phyloP scores from a whole-genome alignment of 2,888 invertebrate genomes.

The Tinea pellionella region DNA sequence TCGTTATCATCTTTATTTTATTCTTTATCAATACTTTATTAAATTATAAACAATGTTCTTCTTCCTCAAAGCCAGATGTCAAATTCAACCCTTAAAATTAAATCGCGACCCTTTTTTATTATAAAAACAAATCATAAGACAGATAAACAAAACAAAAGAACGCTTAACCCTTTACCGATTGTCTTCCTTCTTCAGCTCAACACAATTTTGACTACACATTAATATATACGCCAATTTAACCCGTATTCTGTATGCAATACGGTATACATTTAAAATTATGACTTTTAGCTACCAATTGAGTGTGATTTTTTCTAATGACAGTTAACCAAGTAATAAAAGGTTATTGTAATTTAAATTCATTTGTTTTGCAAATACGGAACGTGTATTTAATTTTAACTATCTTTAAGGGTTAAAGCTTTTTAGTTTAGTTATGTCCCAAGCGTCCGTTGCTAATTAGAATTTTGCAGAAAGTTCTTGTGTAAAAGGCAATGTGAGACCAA shows the following conservation, averaged over 20 bases:
- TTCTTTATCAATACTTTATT: too few relatives aligned
- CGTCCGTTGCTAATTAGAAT: too few relatives aligned
- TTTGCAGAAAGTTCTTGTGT: too few relatives aligned
- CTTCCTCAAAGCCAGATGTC: neutral
- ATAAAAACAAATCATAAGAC: conserved; percentile 10
- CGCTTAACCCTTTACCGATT: neutral
- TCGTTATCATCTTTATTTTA: too few relatives aligned
- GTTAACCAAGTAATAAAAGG: conserved; percentile 37
- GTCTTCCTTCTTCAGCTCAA: neutral
- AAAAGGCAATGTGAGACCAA: too few relatives aligned
- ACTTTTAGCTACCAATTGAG: neutral
- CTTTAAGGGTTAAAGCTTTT: neutral
- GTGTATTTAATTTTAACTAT: conserved; percentile 38
- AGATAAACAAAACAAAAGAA: conserved; percentile 9
- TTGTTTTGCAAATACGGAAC: conserved; percentile 38
- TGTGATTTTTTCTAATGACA: conserved; percentile 5
- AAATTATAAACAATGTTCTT: neutral
- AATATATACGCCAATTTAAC: neutral
- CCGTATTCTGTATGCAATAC: neutral
- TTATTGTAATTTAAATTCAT: conserved; percentile 53
- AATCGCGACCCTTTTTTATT: conserved; percentile 1
- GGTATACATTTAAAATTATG: neutral
- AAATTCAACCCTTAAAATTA: neutral
- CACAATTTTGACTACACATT: neutral
- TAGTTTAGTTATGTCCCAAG: too few relatives aligned